Conservation (phyloP, 2,888 invertebrate species). For the Dolichomitus sp. region DNA sequence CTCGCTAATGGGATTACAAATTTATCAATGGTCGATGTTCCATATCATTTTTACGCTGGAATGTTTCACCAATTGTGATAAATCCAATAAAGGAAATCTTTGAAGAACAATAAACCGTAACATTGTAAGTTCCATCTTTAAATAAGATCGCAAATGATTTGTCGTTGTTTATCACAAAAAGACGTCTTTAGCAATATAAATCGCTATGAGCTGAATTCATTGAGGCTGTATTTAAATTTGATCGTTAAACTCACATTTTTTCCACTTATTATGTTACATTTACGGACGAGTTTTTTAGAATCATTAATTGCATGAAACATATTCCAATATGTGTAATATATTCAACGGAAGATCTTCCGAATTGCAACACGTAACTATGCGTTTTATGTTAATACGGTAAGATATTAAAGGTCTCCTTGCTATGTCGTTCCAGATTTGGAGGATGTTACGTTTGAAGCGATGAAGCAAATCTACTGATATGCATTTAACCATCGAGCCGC, state of each 20-base stretch:
- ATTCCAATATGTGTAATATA: not conserved
- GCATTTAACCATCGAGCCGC: constrained; percentile 20
- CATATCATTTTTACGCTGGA: too few species aligned
- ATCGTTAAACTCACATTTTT: not conserved
- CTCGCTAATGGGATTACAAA: too few species aligned
- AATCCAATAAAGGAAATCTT: too few species aligned
- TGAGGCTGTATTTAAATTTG: too few species aligned
- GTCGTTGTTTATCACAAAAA: too few species aligned
- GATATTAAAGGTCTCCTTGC: not conserved
- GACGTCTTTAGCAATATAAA: too few species aligned
- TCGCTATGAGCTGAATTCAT: too few species aligned
- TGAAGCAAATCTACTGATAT: constrained; percentile 1
- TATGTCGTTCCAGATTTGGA: not conserved
- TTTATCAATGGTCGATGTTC: too few species aligned
- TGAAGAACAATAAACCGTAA: too few species aligned
- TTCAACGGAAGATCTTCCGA: not conserved
- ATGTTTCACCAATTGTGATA: too few species aligned
- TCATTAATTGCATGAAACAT: not conserved
- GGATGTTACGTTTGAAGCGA: not conserved
- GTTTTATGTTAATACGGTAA: not conserved
- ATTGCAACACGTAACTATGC: not conserved
- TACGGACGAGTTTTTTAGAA: not conserved
- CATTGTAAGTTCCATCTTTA: too few species aligned
- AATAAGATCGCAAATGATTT: too few species aligned
- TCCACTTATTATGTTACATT: not conserved